A percentile compares a stretch with the other conserved stretches of the same genome.
These are phyloP conservation scores for Leptodactylus fuscus DNA, from an alignment of 2,113 vertebrate species.

Conservation along the genomic window DNA sequence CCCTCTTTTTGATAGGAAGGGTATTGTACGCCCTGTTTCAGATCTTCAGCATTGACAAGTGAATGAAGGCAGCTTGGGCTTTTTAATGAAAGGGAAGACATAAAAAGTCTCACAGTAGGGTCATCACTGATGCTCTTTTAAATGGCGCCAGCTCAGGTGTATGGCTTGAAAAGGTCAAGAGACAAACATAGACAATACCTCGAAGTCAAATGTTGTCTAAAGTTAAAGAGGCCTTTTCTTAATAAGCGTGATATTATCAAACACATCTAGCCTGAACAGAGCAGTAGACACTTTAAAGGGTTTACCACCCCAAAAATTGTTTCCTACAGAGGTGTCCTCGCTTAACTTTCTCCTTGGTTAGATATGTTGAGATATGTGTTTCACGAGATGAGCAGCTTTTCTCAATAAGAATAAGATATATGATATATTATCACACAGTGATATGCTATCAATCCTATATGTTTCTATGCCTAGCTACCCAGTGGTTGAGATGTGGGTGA, in stretches of 20 bases:
- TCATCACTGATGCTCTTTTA: conserved; percentile 42
- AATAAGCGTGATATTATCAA: not conserved
- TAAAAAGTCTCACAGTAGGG: conserved; percentile 42
- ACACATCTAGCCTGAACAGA: not conserved
- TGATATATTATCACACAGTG: too few relatives aligned
- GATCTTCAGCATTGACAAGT: not conserved
- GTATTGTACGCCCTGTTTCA: not conserved
- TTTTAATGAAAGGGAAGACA: conserved; percentile 37
- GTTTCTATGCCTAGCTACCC: too few relatives aligned
- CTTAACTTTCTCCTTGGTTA: too few relatives aligned
- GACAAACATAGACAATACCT: conserved; percentile 4
- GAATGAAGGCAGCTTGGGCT: not conserved
- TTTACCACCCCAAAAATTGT: too few relatives aligned
- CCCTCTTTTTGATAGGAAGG: conserved; percentile 5
- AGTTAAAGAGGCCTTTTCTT: not conserved
- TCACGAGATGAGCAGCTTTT: too few relatives aligned
- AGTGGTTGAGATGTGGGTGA: too few relatives aligned
- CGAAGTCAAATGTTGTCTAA: not conserved
- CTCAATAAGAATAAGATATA: too few relatives aligned
- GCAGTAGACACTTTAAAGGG: not conserved
- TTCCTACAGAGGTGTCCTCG: too few relatives aligned
- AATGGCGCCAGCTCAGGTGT: not conserved
- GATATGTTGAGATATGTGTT: too few relatives aligned
- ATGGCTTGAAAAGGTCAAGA: conserved; percentile 19
- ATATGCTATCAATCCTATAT: too few relatives aligned